These are phyloP conservation scores for Peucedramus taeniatus DNA, from an alignment of 2,113 vertebrate species.

Conservation along the genomic window DNA sequence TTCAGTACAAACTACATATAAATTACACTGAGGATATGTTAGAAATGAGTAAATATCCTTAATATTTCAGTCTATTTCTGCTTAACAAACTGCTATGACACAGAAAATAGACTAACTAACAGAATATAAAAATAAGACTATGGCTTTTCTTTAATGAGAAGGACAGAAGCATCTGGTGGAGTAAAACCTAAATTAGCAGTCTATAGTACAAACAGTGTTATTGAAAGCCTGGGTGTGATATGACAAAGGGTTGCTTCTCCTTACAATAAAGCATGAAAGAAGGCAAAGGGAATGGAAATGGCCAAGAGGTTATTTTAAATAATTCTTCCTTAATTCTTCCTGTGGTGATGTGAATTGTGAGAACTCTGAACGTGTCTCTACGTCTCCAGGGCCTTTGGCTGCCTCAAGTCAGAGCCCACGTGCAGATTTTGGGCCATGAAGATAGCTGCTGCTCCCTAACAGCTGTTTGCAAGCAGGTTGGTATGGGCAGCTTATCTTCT, in stretches of 20 bases:
- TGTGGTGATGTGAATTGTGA: background rate
- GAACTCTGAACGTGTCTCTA: background rate
- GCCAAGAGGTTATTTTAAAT: background rate
- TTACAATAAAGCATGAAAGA: background rate
- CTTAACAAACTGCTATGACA: background rate
- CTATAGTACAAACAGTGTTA: background rate
- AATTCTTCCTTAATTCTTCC: background rate
- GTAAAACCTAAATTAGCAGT: background rate
- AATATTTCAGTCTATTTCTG: background rate
- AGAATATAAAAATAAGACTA: background rate
- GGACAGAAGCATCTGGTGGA: background rate
- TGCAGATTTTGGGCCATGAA: background rate
- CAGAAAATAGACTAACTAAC: background rate
- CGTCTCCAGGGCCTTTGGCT: background rate
- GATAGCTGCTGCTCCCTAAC: background rate
- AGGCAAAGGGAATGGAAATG: background rate
- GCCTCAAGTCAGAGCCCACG: background rate
- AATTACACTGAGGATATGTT: background rate
- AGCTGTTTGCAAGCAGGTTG: background rate
- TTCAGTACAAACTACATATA: background rate
- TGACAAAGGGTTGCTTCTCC: background rate
- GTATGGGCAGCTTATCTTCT: background rate
- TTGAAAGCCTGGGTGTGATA: background rate
- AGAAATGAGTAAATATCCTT: background rate
- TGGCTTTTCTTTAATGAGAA: background rate